phyloP scores from a whole-genome alignment of 2,888 invertebrate genomes.

The Disparrhopalites patrizii region DNA sequence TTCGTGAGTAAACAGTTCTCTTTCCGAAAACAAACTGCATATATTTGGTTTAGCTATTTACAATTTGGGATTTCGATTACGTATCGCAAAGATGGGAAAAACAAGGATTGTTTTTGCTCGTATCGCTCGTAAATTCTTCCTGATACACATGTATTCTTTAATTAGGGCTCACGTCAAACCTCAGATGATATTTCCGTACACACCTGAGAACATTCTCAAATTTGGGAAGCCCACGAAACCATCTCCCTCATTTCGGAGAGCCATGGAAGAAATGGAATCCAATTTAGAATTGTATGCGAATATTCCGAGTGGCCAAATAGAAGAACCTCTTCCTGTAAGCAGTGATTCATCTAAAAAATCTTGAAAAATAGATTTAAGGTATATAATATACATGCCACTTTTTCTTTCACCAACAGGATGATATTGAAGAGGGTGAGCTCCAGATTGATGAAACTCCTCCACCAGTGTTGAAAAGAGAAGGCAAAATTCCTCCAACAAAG shows the following conservation, averaged over 20 bases:
- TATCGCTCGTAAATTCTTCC: not conserved
- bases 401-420: slow-evolving; percentile 32
- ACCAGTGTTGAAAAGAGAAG: slow-evolving; percentile 40
- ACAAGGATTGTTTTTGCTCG: too few relatives aligned
- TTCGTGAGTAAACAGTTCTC: slow-evolving; percentile 63
- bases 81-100: not conserved
- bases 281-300: slow-evolving; percentile 56
- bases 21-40: too few relatives aligned
- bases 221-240: slow-evolving; percentile 71
- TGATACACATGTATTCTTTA: slow-evolving; percentile 14
- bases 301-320: slow-evolving; percentile 13
- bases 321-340: not conserved
- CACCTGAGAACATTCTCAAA: slow-evolving; percentile 73
- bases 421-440: slow-evolving; percentile 50
- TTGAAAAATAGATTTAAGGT: too few relatives aligned
- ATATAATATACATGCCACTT: not conserved
- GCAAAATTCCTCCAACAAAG: slow-evolving; percentile 9
- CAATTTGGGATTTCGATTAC: not conserved
- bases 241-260: slow-evolving; percentile 70
- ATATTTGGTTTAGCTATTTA: not conserved
- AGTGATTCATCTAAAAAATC: too few relatives aligned
- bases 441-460: slow-evolving; percentile 51
- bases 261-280: slow-evolving; percentile 79
- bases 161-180: slow-evolving; percentile 59
- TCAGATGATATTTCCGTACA: slow-evolving; percentile 76